phyloP scores from a whole-genome alignment of 1,140 invertebrate species.

The Latrodectus geometricus region DNA sequence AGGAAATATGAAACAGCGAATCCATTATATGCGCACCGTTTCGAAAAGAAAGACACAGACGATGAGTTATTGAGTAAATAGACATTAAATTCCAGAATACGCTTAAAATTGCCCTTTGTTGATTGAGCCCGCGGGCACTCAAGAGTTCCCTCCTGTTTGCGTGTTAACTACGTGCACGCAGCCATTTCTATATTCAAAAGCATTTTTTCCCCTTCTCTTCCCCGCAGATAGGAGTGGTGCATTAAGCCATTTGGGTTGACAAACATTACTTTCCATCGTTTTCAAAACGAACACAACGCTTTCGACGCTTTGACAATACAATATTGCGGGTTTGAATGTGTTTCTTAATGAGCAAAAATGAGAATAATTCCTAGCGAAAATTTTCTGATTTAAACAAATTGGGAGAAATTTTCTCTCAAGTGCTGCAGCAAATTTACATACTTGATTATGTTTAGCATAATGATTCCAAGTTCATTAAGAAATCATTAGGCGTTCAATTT shows the following conservation, averaged over 20 bases:
- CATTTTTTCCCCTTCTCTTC: neutral
- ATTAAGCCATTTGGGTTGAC: slow-evolving; percentile 47
- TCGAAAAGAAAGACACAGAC: slow-evolving; percentile 31
- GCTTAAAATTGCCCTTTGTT: slow-evolving; percentile 60
- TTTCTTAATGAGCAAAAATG: no score
- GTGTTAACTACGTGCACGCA: slow-evolving; percentile 52
- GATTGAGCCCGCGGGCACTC: slow-evolving; percentile 42
- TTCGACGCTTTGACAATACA: no score
- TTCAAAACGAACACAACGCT: neutral
- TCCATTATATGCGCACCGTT: slow-evolving; percentile 2
- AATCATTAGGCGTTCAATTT: no score
- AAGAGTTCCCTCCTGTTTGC: slow-evolving; percentile 11
- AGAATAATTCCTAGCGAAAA: no score
- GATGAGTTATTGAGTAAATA: slow-evolving; percentile 61
- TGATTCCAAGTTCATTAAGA: no score
- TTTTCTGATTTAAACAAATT: no score
- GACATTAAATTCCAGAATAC: slow-evolving; percentile 61
- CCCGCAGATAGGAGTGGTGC: neutral
- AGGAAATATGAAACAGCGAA: neutral
- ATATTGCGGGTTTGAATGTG: no score
- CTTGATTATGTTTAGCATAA: no score
- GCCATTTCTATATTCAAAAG: slow-evolving; percentile 52
- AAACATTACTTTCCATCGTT: slow-evolving; percentile 11
- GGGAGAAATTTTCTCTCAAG: no score
- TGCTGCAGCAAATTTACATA: no score